phyloP scores from a whole-genome alignment of 2,797 vertebrate genomes.

The Echiichthys vipera region DNA sequence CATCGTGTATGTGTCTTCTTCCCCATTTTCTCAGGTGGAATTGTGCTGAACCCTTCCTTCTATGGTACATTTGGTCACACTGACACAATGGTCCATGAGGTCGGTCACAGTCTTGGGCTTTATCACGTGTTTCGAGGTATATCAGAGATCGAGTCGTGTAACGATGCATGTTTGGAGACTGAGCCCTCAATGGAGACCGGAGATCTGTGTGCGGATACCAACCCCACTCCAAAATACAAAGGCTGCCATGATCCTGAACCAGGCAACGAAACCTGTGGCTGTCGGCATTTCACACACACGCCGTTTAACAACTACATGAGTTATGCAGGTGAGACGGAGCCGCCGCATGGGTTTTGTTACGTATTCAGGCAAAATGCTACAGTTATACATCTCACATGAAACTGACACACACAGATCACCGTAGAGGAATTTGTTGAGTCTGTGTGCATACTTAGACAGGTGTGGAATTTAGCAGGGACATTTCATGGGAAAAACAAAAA shows the following conservation, averaged over 20 bases:
- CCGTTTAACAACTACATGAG: constrained; percentile 99
- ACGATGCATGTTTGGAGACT: constrained; percentile 95
- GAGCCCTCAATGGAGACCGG: constrained; percentile 97
- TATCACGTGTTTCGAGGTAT: constrained; percentile 98
- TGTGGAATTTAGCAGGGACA: constrained; percentile 60
- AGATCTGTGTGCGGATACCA: constrained; percentile 97
- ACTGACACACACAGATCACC: constrained; percentile 15
- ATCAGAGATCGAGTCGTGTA: constrained; percentile 97
- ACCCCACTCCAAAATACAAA: constrained; percentile 96
- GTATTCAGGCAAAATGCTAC: constrained; percentile 16
- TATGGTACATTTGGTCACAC: constrained; percentile 96
- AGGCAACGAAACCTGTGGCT: constrained; percentile 94
- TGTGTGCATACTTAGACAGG: constrained; percentile 41
- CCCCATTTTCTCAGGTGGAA: constrained; percentile 72
- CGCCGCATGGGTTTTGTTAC: constrained; percentile 7
- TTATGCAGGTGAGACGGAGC: constrained; percentile 90
- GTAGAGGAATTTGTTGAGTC: constrained; percentile 43
- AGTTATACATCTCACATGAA: constrained; percentile 14
- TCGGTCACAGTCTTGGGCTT: constrained; percentile 96
- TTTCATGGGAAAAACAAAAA: constrained; percentile 43
- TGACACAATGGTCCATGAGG: constrained; percentile 98
- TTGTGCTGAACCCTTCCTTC: constrained; percentile 97
- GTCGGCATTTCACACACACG: constrained; percentile 91
- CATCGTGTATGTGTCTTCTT: not conserved
- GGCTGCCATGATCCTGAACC: constrained; percentile 93